Percentiles rank a stretch among this genome's conserved stretches.
Conservation (phyloP, 2,113 vertebrate genomes). For the Phycodurus eques region DNA sequence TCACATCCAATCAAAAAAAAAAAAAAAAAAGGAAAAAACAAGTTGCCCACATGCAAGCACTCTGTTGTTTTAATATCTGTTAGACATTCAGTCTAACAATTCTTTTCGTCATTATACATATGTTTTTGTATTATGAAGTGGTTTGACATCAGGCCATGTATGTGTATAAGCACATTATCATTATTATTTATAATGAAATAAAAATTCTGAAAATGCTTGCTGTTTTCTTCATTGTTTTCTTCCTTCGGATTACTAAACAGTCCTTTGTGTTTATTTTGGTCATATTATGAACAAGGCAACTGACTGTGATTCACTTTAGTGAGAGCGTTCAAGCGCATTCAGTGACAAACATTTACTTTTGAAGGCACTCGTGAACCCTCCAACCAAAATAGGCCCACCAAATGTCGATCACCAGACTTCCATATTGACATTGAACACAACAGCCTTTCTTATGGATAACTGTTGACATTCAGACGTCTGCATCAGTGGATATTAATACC, state of each 20-base stretch:
- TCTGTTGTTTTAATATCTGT: conserved; percentile 70
- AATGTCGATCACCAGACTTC: conserved; percentile 52
- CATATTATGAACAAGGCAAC: conserved; percentile 6
- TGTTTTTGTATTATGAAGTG: conserved; percentile 72
- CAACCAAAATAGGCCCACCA: conserved; percentile 55
- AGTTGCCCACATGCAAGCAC: conserved; percentile 64
- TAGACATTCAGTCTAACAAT: conserved; percentile 58
- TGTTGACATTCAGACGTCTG: conserved; percentile 44
- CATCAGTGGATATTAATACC: conserved; percentile 58
- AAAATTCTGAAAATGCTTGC: conserved; percentile 47
- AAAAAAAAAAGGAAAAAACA: conserved; percentile 47
- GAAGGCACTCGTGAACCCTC: conserved; percentile 44
- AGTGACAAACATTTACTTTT: conserved; percentile 63
- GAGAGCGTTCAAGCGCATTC: conserved; percentile 20
- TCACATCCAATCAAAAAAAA: conserved; percentile 5
- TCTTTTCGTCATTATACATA: conserved; percentile 57
- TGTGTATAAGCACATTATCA: conserved; percentile 91
- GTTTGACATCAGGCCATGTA: conserved; percentile 84
- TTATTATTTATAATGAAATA: conserved; percentile 98
- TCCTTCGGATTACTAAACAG: conserved; percentile 25
- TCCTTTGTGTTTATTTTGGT: conserved; percentile 51
- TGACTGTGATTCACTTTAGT: conserved; percentile 27
- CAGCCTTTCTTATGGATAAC: conserved; percentile 49
- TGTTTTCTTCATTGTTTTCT: conserved; percentile 7
- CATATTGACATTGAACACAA: conserved; percentile 56